Evolutionary conservation across 1,140 invertebrate species (phyloP), one percentile per base, ranked within the genome.

Genomic region (Anagrus nilaparvatae): DNA sequence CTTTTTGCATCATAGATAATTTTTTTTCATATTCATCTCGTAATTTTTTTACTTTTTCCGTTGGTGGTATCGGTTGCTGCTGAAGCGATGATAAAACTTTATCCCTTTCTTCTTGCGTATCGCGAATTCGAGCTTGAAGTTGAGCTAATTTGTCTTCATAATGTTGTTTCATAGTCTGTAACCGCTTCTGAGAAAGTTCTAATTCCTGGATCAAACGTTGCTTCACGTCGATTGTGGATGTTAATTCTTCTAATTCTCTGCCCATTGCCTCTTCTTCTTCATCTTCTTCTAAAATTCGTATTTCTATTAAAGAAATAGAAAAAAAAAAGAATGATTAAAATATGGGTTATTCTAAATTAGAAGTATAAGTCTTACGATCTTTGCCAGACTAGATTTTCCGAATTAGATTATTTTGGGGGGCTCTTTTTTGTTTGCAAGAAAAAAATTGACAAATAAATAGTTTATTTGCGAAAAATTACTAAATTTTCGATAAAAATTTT

Each of bases 81-180:
- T 65, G 78, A 61, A 73, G 64, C 0, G 80, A 78, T 1, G 82
- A 72, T n/a, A 96, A 65, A 0, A 96, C 84, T 59, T 89, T 89
- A 64, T 98, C 94, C 32, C 92, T 72, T 69, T 98, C 95, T 35
- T 87, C 79, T 63, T 95, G 86, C 0, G 92, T 97, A 46, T 84
- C 82, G 47, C 76, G 77, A 33, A 97, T 98, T 53, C 84, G 82
- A 4, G 78, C 77, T 56, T 89, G 83, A n/a, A 98, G 65, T 33
- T 87, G 82, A 27, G 77, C 68, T n/a, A 99, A 69, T 58, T 97
- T 93, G 28, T 93, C 86, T 65, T 98, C 95, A 66, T 98, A 98
- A 53, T 97, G 87, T 44, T 82, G 76, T 36, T 81, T 79, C 74
- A 97, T 81, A 0, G 81, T 78, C 24, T 85, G 77, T 45, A 97